A percentile compares a stretch with the other conserved stretches of the same genome.
phyloP scores from a whole-genome alignment of 35 echinoderm and acorn worm genomes.

The Holothuria glaberrima region DNA sequence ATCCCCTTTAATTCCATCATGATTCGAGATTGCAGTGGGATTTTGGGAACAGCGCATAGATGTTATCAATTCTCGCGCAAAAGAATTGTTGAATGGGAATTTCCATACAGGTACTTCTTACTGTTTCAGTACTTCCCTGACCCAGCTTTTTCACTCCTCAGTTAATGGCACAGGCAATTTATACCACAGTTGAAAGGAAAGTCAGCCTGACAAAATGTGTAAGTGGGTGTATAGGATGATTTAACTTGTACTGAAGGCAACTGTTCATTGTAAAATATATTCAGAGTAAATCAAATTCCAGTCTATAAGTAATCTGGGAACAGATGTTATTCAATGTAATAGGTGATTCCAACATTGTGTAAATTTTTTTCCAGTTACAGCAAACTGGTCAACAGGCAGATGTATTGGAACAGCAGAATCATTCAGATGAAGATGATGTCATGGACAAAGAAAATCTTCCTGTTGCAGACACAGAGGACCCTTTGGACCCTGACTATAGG shows the following conservation, averaged over 20 bases:
- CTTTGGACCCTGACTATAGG: too few relatives aligned
- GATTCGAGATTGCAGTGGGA: not conserved
- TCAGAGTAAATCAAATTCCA: not conserved
- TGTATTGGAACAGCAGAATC: too few relatives aligned
- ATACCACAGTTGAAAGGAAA: too few relatives aligned
- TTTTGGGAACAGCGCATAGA: not conserved
- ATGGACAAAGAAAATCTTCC: too few relatives aligned
- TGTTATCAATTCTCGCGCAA: not conserved
- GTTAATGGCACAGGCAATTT: too few relatives aligned
- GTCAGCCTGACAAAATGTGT: not conserved
- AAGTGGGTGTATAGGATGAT: not conserved
- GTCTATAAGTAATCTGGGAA: not conserved
- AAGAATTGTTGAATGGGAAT: conserved; percentile 8
- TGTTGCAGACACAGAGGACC: too few relatives aligned
- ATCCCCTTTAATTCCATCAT: not conserved
- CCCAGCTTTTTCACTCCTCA: not conserved
- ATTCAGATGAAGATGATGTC: too few relatives aligned
- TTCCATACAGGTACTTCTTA: not conserved
- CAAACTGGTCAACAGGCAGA: too few relatives aligned
- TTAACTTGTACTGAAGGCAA: not conserved
- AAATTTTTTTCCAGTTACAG: not conserved
- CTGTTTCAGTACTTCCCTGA: not conserved
- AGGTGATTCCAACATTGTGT: not conserved
- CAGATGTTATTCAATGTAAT: not conserved
- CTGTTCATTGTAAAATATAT: not conserved